Evolutionary conservation across 2,113 vertebrate species (phyloP).

Genomic region (Onychostoma macrolepis): DNA sequence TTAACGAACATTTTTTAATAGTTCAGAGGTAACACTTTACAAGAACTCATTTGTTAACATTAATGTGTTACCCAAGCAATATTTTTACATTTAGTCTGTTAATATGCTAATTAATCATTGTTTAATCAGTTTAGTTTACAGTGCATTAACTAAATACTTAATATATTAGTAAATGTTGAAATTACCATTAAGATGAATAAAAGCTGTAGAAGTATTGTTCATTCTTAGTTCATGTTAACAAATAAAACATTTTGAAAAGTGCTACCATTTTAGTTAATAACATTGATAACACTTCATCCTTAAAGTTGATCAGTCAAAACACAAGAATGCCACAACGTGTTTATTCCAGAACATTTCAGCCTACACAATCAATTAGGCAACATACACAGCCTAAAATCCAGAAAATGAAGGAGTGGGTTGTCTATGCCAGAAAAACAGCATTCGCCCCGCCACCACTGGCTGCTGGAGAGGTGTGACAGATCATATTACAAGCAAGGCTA

Average conservation of each 20-base stretch:
- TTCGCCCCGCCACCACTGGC: conserved; percentile 41
- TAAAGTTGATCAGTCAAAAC: background rate
- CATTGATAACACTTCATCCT: background rate
- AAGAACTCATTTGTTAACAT: too few relatives aligned
- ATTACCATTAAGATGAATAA: background rate
- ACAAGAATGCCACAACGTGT: background rate
- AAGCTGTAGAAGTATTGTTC: background rate
- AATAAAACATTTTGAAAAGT: background rate
- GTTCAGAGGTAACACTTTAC: too few relatives aligned
- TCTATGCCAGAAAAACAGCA: conserved; percentile 40
- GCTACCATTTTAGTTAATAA: background rate
- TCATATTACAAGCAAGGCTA: conserved; percentile 73
- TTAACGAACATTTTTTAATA: too few relatives aligned
- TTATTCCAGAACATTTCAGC: background rate
- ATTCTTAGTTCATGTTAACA: background rate
- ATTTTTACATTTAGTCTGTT: too few relatives aligned
- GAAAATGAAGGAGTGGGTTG: background rate
- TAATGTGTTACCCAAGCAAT: too few relatives aligned
- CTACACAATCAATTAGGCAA: background rate
- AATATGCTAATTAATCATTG: too few relatives aligned
- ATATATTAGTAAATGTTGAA: background rate
- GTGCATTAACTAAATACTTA: background rate
- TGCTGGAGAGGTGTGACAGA: conserved; percentile 68
- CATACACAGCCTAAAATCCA: conserved; percentile 28
- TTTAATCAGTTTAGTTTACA: too few relatives aligned